Conservation (phyloP, 30 jellyfish, hydroid and myxozoan genomes). For the Catostylus mosaicus region DNA sequence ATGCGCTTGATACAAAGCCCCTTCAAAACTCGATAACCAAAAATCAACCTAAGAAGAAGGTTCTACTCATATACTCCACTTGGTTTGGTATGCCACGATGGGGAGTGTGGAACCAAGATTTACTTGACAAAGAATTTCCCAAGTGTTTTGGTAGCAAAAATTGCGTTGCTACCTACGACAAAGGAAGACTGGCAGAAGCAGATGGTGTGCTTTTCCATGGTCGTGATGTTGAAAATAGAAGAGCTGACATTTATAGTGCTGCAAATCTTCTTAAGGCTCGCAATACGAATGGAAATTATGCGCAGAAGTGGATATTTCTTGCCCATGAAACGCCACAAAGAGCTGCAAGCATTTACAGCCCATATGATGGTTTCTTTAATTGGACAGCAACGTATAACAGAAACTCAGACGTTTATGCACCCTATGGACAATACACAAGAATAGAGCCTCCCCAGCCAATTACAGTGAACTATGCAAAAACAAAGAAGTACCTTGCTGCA, state of each 20-base stretch:
- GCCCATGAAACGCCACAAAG: slow-evolving; percentile 35
- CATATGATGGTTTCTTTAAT: slow-evolving; percentile 26
- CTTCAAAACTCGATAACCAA: too few species aligned
- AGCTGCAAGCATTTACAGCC: neutral
- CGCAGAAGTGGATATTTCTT: slow-evolving; percentile 37
- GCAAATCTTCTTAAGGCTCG: neutral
- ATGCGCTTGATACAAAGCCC: too few species aligned
- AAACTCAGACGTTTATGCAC: slow-evolving; percentile 27
- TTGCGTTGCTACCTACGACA: slow-evolving; percentile 19
- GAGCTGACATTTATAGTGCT: neutral
- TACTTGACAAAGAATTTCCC: slow-evolving; percentile 7
- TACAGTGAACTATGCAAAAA: slow-evolving; percentile 1
- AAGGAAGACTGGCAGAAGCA: neutral
- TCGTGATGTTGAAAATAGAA: slow-evolving; percentile 31
- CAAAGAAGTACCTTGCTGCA: slow-evolving; percentile 31
- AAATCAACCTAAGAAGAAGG: neutral
- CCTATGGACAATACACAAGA: slow-evolving; percentile 12
- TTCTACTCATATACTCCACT: neutral
- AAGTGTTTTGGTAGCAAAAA: slow-evolving; percentile 6
- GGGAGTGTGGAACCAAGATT: neutral
- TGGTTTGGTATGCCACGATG: slow-evolving; percentile 4
- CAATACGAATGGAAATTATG: neutral
- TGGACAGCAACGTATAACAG: slow-evolving; percentile 49
- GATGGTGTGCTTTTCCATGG: slow-evolving; percentile 46
- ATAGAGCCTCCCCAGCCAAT: neutral